A percentile compares a stretch with the other conserved stretches of the same genome.
Evolutionary conservation across 2,888 invertebrate genomes (phyloP).

Genomic region (Ennomos fuscantarius): DNA sequence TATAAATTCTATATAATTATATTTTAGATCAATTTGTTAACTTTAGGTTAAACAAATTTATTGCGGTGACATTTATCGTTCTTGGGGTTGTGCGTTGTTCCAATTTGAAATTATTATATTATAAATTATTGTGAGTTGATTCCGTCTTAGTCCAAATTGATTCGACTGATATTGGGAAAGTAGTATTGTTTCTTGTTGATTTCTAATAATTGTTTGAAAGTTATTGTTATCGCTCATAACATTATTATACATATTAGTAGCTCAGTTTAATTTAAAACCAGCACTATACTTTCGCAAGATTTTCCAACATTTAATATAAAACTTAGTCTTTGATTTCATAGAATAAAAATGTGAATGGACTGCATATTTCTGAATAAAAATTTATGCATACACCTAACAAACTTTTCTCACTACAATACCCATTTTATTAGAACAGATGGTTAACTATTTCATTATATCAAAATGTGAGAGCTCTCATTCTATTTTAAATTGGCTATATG

Average conservation of each 20-base stretch:
- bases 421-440: no score
- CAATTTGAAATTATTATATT: slow-evolving; percentile 57
- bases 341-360: no score
- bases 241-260: slow-evolving; percentile 4
- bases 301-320: no score
- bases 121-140: slow-evolving; percentile 59
- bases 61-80: slow-evolving; percentile 54
- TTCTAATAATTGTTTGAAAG: slow-evolving; percentile 36
- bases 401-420: no score
- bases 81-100: slow-evolving; percentile 75
- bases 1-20: slow-evolving; percentile 39
- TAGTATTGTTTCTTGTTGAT: slow-evolving; percentile 49
- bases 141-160: slow-evolving; percentile 72
- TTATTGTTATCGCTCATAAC: slow-evolving; percentile 13
- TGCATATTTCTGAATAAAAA: no score
- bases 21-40: slow-evolving; percentile 76
- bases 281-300: no score
- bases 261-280: slow-evolving; percentile 1
- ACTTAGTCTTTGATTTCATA: no score
- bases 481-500: no score
- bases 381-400: no score
- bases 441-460: no score
- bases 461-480: no score
- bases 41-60: slow-evolving; percentile 72
- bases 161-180: slow-evolving; percentile 65